A percentile compares a stretch with the other conserved stretches of the same genome.
Evolutionary conservation across 2,888 invertebrate species (phyloP).

Genomic region (Pteria penguin): DNA sequence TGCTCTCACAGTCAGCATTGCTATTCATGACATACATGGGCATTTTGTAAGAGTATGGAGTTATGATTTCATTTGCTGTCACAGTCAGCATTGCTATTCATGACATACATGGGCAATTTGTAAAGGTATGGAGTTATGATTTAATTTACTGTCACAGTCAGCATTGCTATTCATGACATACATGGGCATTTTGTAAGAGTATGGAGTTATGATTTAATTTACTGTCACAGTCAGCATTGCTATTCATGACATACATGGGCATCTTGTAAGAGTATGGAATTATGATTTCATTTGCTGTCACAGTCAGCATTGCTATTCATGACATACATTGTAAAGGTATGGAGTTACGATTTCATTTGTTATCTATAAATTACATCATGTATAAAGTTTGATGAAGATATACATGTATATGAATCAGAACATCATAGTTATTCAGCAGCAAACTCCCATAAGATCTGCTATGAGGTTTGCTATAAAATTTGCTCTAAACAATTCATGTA

Average conservation of each 20-base stretch:
- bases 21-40: conserved; percentile 96
- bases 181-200: too few relatives aligned
- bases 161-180: too few relatives aligned
- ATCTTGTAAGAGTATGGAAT: conserved; percentile 87
- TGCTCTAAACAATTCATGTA: too few relatives aligned
- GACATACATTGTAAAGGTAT: conserved; percentile 94
- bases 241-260: conserved; percentile 96
- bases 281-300: conserved; percentile 87
- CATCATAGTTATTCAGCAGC: too few relatives aligned
- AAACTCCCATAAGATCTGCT: too few relatives aligned
- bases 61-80: conserved; percentile 86
- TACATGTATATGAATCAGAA: too few relatives aligned
- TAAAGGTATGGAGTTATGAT: conserved; percentile 83
- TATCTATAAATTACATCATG: neutral
- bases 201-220: too few relatives aligned
- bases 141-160: neutral
- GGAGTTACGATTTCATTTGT: neutral
- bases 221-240: conserved; percentile 95
- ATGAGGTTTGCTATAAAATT: too few relatives aligned
- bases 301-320: conserved; percentile 94
- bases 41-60: conserved; percentile 88
- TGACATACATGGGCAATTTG: conserved; percentile 95
- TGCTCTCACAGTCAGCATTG: conserved; percentile 94
- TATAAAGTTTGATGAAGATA: neutral
- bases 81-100: conserved; percentile 95